Evolutionary conservation across 2,797 vertebrate genomes (phyloP), one percentile per base, ranked within the genome.

Genomic region (Knipowitschia caucasica): DNA sequence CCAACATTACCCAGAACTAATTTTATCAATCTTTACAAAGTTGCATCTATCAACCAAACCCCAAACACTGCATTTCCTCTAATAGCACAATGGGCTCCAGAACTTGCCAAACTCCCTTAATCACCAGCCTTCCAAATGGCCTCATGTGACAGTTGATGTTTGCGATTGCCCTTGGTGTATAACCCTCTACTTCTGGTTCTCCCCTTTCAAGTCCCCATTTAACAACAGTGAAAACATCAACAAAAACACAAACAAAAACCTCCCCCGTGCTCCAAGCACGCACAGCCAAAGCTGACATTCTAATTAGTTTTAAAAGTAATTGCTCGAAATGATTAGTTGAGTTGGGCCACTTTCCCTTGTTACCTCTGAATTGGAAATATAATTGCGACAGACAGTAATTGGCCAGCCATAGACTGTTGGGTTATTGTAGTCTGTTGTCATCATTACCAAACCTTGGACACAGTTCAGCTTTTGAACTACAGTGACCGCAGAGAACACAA

Each of bases 291-390:
- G 73, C 79, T 84, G 82, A 86, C 83, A 79, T 85, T 87, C 74
- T 85, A 89, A 89, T 89, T 89, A 80, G 81, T 88, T 90, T 88
- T 87, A 83, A 88, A 90, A 89, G 87, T 88, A 90, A 89, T 89
- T 89, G 85, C 87, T 89, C 52, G 85, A 89, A 89, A 89, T 89
- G 86, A 89, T 90, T 88, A 88, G 83, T 88, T 87, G 86, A 89
- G 86, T 81, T 87, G 82, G 82, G 83, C 78, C 86, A 86, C 84
- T 86, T 83, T 88, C 77, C 77, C 78, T 71, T 58, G 82, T 88
- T 88, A 86, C 81, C 75, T 88, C 81, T 80, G 85, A 88, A 89
- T 88, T 87, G 82, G 81, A 90, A 89, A 89, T 89, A 89, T 90
- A 89, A 90, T 90, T 89, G 83, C 52, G 60, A 65, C 44, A 24